phyloP scores from a whole-genome alignment of 2,797 vertebrate species.

The Clamator glandarius region DNA sequence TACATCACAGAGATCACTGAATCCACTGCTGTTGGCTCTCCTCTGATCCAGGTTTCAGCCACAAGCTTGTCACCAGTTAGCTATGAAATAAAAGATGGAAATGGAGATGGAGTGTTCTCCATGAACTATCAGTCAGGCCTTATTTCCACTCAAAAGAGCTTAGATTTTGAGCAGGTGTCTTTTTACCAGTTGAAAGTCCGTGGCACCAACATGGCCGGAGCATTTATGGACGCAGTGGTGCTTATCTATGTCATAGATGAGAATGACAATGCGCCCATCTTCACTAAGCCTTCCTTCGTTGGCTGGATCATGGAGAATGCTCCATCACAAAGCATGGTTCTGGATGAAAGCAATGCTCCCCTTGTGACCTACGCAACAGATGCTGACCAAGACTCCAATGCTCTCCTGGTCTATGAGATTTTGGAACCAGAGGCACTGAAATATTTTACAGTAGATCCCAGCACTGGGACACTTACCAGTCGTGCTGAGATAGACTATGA shows the following conservation, averaged over 20 bases:
- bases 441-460: constrained; percentile 89
- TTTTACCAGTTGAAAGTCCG: constrained; percentile 88
- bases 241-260: constrained; percentile 90
- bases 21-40: constrained; percentile 78
- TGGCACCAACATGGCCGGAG: constrained; percentile 84
- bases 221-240: constrained; percentile 78
- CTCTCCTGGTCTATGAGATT: constrained; percentile 88
- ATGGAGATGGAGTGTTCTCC: constrained; percentile 84
- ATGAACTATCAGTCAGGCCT: constrained; percentile 90
- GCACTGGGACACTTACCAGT: constrained; percentile 88
- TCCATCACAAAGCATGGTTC: constrained; percentile 86
- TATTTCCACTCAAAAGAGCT: constrained; percentile 81
- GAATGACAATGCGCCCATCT: constrained; percentile 91
- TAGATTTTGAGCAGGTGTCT: constrained; percentile 88
- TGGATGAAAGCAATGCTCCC: constrained; percentile 85
- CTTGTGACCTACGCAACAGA: constrained; percentile 90
- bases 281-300: constrained; percentile 79
- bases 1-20: constrained; percentile 94
- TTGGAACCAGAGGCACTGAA: constrained; percentile 85
- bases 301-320: constrained; percentile 91
- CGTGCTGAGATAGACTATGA: constrained; percentile 88
- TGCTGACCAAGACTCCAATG: constrained; percentile 87
- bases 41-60: constrained; percentile 85
- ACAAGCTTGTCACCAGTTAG: constrained; percentile 85
- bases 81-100: constrained; percentile 89